These are phyloP conservation scores for Ceryle rudis DNA, from an alignment of 2,797 vertebrate genomes.

Conservation along the genomic window DNA sequence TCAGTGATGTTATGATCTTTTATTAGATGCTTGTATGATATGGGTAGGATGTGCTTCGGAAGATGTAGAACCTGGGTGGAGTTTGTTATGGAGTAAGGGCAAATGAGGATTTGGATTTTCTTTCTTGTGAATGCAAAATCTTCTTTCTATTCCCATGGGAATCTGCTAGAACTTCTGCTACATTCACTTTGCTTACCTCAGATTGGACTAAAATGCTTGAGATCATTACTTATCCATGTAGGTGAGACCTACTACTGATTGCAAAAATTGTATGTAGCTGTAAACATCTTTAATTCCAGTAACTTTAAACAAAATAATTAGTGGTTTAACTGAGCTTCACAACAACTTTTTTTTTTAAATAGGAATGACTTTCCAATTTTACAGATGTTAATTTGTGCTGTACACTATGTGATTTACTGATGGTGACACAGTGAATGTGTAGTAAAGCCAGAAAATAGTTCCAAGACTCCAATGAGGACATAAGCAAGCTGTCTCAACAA, in stretches of 20 bases:
- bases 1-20: neutral
- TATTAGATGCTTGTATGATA: neutral
- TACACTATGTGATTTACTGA: slow-evolving; percentile 45
- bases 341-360: slow-evolving; percentile 4
- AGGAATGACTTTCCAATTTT: slow-evolving; percentile 14
- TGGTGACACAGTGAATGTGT: slow-evolving; percentile 12
- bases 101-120: slow-evolving; percentile 28
- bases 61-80: neutral
- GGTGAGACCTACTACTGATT: slow-evolving; percentile 7
- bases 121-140: neutral
- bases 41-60: neutral
- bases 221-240: neutral
- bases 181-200: neutral
- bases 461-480: slow-evolving; percentile 41
- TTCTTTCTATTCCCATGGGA: neutral
- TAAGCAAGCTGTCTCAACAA: slow-evolving; percentile 47
- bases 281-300: slow-evolving; percentile 41
- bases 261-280: neutral
- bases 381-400: slow-evolving; percentile 47
- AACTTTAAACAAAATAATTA: slow-evolving; percentile 56
- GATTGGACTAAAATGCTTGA: neutral
- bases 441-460: slow-evolving; percentile 52
- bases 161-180: neutral
- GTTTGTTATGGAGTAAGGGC: slow-evolving; percentile 7
- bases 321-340: slow-evolving; percentile 22